phyloP scores from a whole-genome alignment of 2,113 vertebrate genomes.

The Hirundichthys speculiger region DNA sequence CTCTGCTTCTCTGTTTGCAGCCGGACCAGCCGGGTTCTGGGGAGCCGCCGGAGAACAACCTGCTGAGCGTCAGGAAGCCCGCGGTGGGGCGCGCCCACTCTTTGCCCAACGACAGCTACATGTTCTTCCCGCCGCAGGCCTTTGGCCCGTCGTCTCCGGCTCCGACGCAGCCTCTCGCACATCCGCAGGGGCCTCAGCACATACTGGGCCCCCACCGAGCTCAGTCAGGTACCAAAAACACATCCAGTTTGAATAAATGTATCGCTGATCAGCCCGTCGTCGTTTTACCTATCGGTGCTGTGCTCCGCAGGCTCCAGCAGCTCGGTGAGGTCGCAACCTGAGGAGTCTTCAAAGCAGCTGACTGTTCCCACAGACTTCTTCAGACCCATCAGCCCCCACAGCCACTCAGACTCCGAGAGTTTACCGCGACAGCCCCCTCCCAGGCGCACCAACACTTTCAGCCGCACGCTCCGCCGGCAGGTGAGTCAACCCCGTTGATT shows the following conservation, averaged over 20 bases:
- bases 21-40: conserved; percentile 60
- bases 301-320: conserved; percentile 84
- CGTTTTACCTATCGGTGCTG: background rate
- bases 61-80: conserved; percentile 89
- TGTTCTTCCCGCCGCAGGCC: conserved; percentile 82
- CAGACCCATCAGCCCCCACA: conserved; percentile 82
- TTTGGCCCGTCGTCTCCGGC: conserved; percentile 15
- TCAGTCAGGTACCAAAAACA: conserved; percentile 63
- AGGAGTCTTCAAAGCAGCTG: conserved; percentile 80
- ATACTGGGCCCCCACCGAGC: conserved; percentile 33
- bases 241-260: too few species aligned
- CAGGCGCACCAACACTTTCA: conserved; percentile 82
- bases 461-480: conserved; percentile 94
- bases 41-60: conserved; percentile 76
- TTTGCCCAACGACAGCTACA: conserved; percentile 97
- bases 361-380: conserved; percentile 86
- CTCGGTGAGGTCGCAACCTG: conserved; percentile 87
- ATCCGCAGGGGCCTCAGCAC: conserved; percentile 81
- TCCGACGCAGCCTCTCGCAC: conserved; percentile 62
- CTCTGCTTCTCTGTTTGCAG: conserved; percentile 67
- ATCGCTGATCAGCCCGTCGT: background rate
- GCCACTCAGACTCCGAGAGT: conserved; percentile 78
- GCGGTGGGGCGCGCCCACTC: conserved; percentile 94
- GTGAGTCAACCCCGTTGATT: conserved; percentile 71
- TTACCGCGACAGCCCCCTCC: conserved; percentile 84